A percentile compares a stretch with the other conserved stretches of the same genome.
Conservation (phyloP, 2,797 vertebrate genomes). For the Muscicapa comitata region DNA sequence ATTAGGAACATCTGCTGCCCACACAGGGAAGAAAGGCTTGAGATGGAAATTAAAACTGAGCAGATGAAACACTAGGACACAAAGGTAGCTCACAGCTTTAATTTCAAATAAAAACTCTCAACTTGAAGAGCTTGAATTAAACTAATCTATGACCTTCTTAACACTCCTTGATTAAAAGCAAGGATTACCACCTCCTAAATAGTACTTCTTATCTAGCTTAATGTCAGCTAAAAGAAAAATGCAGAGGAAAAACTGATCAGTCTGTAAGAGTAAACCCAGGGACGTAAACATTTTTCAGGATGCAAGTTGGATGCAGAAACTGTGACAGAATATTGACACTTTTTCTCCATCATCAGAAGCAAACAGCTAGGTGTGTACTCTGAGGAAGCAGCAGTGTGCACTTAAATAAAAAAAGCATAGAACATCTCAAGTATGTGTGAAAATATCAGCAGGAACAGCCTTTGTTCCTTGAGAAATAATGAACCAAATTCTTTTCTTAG, state of each 20-base stretch:
- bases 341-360: background rate
- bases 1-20: background rate
- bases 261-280: background rate
- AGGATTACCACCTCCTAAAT: background rate
- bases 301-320: background rate
- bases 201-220: background rate
- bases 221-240: background rate
- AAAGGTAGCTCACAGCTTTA: background rate
- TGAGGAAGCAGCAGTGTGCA: background rate
- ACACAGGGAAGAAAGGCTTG: background rate
- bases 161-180: background rate
- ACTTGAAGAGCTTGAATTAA: constrained; percentile 1
- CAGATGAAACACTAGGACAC: background rate
- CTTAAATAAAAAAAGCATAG: background rate
- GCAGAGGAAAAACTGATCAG: background rate
- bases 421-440: background rate
- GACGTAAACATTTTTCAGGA: background rate
- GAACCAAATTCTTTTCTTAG: background rate
- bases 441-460: background rate
- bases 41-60: background rate
- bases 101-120: constrained; percentile 4
- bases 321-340: background rate
- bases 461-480: background rate
- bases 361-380: background rate
- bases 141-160: background rate